Evolutionary conservation across 1,140 invertebrate genomes (phyloP).

Genomic region (Drosophila tristis): DNA sequence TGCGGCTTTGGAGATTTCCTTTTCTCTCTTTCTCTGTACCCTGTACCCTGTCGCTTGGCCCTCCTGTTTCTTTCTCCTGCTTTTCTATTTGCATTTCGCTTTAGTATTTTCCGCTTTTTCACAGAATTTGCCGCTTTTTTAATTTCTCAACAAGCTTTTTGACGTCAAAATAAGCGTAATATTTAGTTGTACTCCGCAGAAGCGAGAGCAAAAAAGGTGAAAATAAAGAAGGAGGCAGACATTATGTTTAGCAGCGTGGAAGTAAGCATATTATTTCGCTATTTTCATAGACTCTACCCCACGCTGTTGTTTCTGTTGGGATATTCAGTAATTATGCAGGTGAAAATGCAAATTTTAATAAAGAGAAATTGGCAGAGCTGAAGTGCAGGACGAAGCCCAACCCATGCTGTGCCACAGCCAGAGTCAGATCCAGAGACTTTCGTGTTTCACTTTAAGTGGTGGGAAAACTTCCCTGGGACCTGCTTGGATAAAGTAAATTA

Average conservation of each 20-base stretch:
- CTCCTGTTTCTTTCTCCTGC: constrained; percentile 7
- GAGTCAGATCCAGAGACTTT: no score
- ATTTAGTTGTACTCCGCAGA: constrained; percentile 50
- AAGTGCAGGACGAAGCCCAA: constrained; percentile 1
- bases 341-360: constrained; percentile 60
- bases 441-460: no score
- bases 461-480: no score
- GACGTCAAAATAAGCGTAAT: constrained; percentile 70
- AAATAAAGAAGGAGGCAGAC: constrained; percentile 18
- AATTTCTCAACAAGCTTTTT: constrained; percentile 70
- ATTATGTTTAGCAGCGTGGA: constrained; percentile 63
- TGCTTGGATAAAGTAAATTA: no score
- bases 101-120: constrained; percentile 24
- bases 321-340: constrained; percentile 57
- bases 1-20: constrained; percentile 20
- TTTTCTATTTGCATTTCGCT: constrained; percentile 21
- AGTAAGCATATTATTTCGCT: constrained; percentile 64
- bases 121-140: constrained; percentile 63
- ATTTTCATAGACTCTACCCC: constrained; percentile 34
- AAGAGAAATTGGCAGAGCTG: constrained; percentile 47
- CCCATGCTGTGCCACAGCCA: no score
- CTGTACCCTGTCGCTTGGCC: not conserved
- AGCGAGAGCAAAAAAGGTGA: constrained; percentile 13
- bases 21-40: not conserved
- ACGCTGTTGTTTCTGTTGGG: constrained; percentile 8